Evolutionary conservation across 1,140 invertebrate species (phyloP).

Genomic region (Drosophila carrolli): DNA sequence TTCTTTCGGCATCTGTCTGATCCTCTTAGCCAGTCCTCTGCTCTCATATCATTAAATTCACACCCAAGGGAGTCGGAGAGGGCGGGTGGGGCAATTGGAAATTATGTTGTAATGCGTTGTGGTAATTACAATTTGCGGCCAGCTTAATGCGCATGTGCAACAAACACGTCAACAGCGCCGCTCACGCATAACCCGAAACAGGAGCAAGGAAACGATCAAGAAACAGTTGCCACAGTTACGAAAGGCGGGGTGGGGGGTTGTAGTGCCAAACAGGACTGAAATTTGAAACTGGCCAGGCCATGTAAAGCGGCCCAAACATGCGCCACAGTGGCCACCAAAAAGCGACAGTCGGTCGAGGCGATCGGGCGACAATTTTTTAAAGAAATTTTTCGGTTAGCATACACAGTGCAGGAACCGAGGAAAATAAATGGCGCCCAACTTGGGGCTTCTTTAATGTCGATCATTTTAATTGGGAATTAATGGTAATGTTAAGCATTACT

Average conservation of each 20-base stretch:
- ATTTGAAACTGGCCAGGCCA: constrained; percentile 76
- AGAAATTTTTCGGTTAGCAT: constrained; percentile 49
- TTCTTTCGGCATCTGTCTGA: constrained; percentile 59
- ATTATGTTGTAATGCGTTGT: constrained; percentile 83
- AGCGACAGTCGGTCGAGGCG: constrained; percentile 41
- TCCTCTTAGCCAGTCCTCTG: constrained; percentile 3
- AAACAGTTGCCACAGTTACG: constrained; percentile 35
- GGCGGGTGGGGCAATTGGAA: constrained; percentile 50
- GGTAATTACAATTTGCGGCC: constrained; percentile 83
- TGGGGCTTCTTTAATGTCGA: neutral
- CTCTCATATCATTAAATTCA: constrained; percentile 73
- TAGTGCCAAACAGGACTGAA: constrained; percentile 60
- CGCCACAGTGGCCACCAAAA: constrained; percentile 74
- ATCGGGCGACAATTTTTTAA: constrained; percentile 68
- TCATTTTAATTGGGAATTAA: too few relatives aligned
- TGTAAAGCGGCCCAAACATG: constrained; percentile 80
- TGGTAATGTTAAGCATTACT: too few relatives aligned
- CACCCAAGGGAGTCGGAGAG: constrained; percentile 50
- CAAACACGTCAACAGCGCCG: constrained; percentile 72
- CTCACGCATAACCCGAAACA: constrained; percentile 47
- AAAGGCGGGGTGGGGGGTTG: neutral
- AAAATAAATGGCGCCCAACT: neutral
- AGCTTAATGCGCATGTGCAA: constrained; percentile 81
- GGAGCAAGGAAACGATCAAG: constrained; percentile 43
- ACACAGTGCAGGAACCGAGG: constrained; percentile 32